Conservation (phyloP, 2,888 invertebrate species). For the Agriopis leucophaearia region DNA sequence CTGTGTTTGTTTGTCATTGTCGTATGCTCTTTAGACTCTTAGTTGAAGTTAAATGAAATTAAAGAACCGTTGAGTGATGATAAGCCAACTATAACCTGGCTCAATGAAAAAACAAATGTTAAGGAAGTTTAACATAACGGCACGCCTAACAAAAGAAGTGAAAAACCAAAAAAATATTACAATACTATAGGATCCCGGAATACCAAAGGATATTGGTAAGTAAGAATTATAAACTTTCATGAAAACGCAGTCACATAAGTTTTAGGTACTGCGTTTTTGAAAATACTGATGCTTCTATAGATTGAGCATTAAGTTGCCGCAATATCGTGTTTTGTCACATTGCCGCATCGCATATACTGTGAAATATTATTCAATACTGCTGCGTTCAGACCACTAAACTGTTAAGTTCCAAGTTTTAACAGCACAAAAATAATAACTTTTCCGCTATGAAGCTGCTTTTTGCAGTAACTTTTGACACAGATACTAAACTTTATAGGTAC, state of each 20-base stretch:
- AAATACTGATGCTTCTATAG: neutral
- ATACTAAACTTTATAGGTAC: neutral
- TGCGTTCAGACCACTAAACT: constrained; percentile 4
- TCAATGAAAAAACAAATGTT: no score
- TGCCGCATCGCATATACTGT: constrained; percentile 17
- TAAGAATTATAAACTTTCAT: no score
- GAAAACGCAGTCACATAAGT: neutral
- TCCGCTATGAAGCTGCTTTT: neutral
- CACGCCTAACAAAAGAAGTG: no score
- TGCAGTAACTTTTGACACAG: neutral
- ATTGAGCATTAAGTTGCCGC: constrained; percentile 1
- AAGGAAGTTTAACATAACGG: no score
- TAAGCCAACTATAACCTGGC: no score
- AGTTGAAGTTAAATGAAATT: no score
- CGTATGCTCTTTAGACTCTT: no score
- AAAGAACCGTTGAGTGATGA: no score
- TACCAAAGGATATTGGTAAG: neutral
- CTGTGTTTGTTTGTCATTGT: neutral
- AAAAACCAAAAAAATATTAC: no score
- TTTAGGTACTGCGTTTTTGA: neutral
- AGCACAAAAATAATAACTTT: constrained; percentile 27
- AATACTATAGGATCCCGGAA: neutral
- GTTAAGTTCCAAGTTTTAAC: constrained; percentile 20
- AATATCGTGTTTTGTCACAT: constrained; percentile 25
- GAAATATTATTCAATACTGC: constrained; percentile 16